These are phyloP conservation scores for Myiotriccus ornatus DNA, from an alignment of 2,797 vertebrate genomes.

Conservation along the genomic window DNA sequence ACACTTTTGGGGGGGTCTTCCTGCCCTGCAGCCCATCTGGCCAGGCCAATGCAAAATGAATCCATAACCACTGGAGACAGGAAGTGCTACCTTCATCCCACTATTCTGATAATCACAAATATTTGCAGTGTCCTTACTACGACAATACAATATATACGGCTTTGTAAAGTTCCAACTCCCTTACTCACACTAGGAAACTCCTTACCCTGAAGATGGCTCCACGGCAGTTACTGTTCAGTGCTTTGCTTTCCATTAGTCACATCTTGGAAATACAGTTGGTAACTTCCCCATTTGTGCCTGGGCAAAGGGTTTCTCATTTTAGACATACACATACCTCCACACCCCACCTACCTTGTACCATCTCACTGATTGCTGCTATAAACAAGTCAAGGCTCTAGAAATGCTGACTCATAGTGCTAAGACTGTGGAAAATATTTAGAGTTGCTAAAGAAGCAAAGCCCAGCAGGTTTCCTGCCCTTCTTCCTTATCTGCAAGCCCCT, in stretches of 20 bases:
- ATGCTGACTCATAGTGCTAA: slow-evolving; percentile 51
- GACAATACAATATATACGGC: neutral
- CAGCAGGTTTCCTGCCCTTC: slow-evolving; percentile 22
- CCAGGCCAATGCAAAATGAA: neutral
- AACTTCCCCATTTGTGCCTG: neutral
- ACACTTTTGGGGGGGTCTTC: neutral
- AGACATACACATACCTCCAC: neutral
- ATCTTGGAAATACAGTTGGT: neutral
- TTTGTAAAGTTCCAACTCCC: neutral
- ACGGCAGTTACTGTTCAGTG: neutral
- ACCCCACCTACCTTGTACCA: neutral
- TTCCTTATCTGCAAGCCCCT: slow-evolving; percentile 30
- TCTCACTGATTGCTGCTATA: neutral
- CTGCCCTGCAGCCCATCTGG: neutral
- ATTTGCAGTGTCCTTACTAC: neutral
- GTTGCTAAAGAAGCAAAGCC: slow-evolving; percentile 18
- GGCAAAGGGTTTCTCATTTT: slow-evolving; percentile 14
- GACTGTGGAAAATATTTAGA: slow-evolving; percentile 6
- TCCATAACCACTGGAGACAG: neutral
- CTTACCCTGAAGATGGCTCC: neutral
- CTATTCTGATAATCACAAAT: neutral
- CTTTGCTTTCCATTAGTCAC: neutral
- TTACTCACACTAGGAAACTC: neutral
- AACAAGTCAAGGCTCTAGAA: slow-evolving; percentile 24
- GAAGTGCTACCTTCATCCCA: neutral